Evolutionary conservation across 2,888 invertebrate species (phyloP).

Genomic region (Ferdinandea cuprea): DNA sequence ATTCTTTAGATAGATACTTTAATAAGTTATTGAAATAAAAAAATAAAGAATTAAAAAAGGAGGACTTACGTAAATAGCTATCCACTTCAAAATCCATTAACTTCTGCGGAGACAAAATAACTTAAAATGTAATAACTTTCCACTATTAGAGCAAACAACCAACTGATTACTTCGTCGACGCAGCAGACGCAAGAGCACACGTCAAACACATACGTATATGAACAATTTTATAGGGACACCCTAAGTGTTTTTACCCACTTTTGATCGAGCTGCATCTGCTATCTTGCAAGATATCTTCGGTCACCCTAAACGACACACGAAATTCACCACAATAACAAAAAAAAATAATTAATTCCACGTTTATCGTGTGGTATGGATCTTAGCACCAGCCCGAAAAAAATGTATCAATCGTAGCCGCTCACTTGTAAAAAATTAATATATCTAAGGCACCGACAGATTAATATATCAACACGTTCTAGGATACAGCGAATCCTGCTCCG

Average conservation of each 20-base stretch:
- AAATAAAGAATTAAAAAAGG: no score
- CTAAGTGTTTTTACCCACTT: slow-evolving; percentile 13
- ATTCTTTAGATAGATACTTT: no score
- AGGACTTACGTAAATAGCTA: no score
- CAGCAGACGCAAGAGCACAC: slow-evolving; percentile 18
- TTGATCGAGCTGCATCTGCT: slow-evolving; percentile 49
- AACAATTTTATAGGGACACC: slow-evolving; percentile 13
- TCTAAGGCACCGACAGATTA: neutral
- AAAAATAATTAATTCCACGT: slow-evolving; percentile 60
- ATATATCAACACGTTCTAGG: slow-evolving; percentile 11
- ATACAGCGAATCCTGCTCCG: slow-evolving; percentile 16
- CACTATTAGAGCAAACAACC: slow-evolving; percentile 14
- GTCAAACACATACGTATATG: neutral
- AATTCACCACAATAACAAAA: slow-evolving; percentile 13
- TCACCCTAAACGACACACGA: slow-evolving; percentile 34
- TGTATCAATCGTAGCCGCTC: slow-evolving; percentile 45
- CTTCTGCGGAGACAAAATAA: no score
- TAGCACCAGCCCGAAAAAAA: slow-evolving; percentile 21
- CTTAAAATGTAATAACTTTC: no score
- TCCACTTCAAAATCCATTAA: no score
- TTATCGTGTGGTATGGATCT: slow-evolving; percentile 47
- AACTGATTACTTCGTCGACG: slow-evolving; percentile 12
- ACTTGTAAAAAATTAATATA: neutral
- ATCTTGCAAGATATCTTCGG: slow-evolving; percentile 15
- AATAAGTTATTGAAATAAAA: no score